These are phyloP conservation scores for Phalloptychus januarius DNA, from an alignment of 2,797 vertebrate species.

Conservation along the genomic window DNA sequence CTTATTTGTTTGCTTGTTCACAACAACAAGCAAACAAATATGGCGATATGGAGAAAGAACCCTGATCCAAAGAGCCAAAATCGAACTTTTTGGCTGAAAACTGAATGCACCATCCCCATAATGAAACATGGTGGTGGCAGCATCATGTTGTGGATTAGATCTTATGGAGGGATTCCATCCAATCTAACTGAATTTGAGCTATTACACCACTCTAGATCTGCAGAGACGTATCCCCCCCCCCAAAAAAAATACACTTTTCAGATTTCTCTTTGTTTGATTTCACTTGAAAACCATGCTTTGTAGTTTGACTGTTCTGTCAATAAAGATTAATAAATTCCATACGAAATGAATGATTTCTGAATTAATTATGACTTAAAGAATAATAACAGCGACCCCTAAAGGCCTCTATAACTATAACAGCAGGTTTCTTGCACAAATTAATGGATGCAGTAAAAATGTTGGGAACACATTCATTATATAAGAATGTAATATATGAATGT, in stretches of 20 bases:
- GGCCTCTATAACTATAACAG: background rate
- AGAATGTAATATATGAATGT: background rate
- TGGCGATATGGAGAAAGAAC: background rate
- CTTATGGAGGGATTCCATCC: background rate
- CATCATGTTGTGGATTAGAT: background rate
- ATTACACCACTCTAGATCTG: background rate
- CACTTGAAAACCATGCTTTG: background rate
- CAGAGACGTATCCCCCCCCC: background rate
- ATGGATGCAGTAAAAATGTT: background rate
- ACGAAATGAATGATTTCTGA: background rate
- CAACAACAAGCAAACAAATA: background rate
- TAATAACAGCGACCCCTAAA: constrained; percentile 4
- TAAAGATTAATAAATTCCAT: background rate
- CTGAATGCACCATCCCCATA: background rate
- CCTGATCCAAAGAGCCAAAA: background rate
- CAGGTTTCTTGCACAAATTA: background rate
- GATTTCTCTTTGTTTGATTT: background rate
- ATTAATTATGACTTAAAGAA: background rate
- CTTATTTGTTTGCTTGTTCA: background rate
- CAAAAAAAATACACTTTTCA: background rate
- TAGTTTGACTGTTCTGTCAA: background rate
- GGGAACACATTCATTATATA: background rate
- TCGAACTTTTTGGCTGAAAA: background rate
- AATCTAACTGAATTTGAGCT: background rate
- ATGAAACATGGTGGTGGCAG: constrained; percentile 1